Base-by-base conservation (phyloP, 1,140 invertebrate species). In the Drosophila virilis region DNA sequence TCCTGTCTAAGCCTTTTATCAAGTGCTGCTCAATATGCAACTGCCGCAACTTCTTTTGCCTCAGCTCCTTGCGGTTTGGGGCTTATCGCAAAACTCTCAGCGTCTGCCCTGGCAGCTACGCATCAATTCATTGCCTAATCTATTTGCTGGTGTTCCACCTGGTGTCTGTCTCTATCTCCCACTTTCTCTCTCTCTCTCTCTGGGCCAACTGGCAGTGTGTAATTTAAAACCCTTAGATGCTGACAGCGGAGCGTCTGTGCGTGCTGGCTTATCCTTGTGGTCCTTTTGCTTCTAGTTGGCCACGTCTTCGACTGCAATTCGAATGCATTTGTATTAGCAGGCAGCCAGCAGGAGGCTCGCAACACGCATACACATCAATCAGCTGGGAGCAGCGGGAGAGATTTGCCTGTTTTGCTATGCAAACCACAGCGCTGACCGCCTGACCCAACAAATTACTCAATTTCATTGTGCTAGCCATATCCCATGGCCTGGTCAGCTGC, bases 381-480 rank as follows among this genome's bases (percentile, higher is more conserved):
- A 84, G 80, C 22, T 28, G 69, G 46, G 42, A 51, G 77, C 64
- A 38, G 48, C 50, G 42, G 38, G 33, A 55, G 37, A 65, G 50
- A 60, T 74, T 48, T 55, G 78, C 79, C 83, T 89, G 84, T 71
- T 88, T 88, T 79, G 77, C 80, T 88, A 88, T 88, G 84, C 83
- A 88, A 88, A 89, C 84, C 83, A 83, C 84, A 88, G 59, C 77
- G 76, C 83, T 83, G 83, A 89, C 84, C 83, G 83, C 80, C 83
- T 88, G 83, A 88, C 83, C 83, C 83, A 88, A 89, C 84, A 83
- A 88, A 88, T 88, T 88, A 88, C 83, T 88, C 83, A 88, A 89
- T 88, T 89, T 89, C 84, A 89, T 89, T 88, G 83, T 83, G 79
- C 83, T 69, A 69, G 77, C 71, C 76, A 77, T 88, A 83, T 74